Evolutionary conservation across 2,797 vertebrate genomes (phyloP), one percentile per base, ranked within the genome.

Genomic region (Myotis findleyi): DNA sequence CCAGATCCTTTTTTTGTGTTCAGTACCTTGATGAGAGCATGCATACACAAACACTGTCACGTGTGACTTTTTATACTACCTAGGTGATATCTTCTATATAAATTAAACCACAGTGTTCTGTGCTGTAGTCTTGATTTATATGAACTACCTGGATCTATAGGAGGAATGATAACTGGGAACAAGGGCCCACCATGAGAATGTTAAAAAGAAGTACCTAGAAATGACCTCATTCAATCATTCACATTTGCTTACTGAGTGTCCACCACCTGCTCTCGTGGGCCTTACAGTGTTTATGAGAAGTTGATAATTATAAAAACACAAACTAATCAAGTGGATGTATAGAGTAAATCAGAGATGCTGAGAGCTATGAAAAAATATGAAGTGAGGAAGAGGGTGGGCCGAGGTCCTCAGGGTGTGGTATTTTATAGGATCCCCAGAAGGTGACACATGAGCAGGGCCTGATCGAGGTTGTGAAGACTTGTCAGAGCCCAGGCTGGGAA

Each of bases 331-430:
- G 23, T 21, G 36, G 36, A 55, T 51, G 33, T 18, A 10, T 9
- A 36, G 49, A n/a, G 2, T 41, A 1, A 25, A 27, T 66, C 2
- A 53, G 10, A 27, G 79, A 82, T 23, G 18, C 18, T 68, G 76
- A 73, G 30, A 8, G 33, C 36, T 51, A 1, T 53, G 25, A 83
- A 18, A 53, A 69, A 82, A 44, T 2, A 25, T 16, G 49, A 41
- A 33, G 12, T 8, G 41, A 18, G 5, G 17, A 53, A 73, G 16
- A 6, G 12, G 5, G 21, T 3, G 64, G n/a, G 55, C 20, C 17
- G 0, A 25, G 38, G 6, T 11, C 6, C 5, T 41, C 18, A 69
- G 5, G 1, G 14, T 12, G 7, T 17, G 20, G 16, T 20, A 30
- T 47, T 20, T 76, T 6, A 11, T 13, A 21, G 0, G 1, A 38